A percentile compares a stretch with the other conserved stretches of the same genome.
phyloP scores from a whole-genome alignment of 2,113 vertebrate species.

The Pantherophis guttatus region DNA sequence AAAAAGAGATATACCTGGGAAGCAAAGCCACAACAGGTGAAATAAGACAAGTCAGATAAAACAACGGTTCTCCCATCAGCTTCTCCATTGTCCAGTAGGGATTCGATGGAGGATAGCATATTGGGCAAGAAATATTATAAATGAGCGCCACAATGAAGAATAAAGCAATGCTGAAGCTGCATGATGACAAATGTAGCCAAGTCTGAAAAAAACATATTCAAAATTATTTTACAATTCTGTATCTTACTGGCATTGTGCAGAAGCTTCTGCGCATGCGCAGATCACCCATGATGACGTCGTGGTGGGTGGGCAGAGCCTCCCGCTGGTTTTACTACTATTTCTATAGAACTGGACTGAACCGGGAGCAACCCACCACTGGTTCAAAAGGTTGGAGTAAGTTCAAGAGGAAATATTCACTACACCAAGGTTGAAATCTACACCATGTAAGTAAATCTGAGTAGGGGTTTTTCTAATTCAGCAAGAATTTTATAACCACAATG shows the following conservation, averaged over 20 bases:
- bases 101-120: slow-evolving; percentile 91
- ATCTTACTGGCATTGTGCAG: background rate
- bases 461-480: background rate
- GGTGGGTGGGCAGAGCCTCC: too few relatives aligned
- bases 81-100: slow-evolving; percentile 94
- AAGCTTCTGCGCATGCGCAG: too few relatives aligned
- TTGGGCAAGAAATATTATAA: slow-evolving; percentile 88
- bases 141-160: slow-evolving; percentile 89
- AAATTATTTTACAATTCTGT: slow-evolving; percentile 2
- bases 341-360: too few relatives aligned
- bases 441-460: background rate
- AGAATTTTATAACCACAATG: background rate
- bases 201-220: slow-evolving; percentile 73
- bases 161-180: slow-evolving; percentile 82
- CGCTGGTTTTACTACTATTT: too few relatives aligned
- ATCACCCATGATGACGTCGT: too few relatives aligned
- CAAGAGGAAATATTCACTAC: background rate
- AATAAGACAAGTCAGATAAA: slow-evolving; percentile 88
- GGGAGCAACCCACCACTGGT: too few relatives aligned
- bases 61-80: slow-evolving; percentile 84
- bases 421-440: background rate
- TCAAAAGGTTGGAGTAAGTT: background rate
- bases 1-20: slow-evolving; percentile 78
- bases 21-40: slow-evolving; percentile 84
- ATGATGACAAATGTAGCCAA: slow-evolving; percentile 91